A percentile compares a stretch with the other conserved stretches of the same genome.
These are phyloP conservation scores for Pangasius mekongensis DNA, from an alignment of 2,797 vertebrate genomes.

Conservation along the genomic window DNA sequence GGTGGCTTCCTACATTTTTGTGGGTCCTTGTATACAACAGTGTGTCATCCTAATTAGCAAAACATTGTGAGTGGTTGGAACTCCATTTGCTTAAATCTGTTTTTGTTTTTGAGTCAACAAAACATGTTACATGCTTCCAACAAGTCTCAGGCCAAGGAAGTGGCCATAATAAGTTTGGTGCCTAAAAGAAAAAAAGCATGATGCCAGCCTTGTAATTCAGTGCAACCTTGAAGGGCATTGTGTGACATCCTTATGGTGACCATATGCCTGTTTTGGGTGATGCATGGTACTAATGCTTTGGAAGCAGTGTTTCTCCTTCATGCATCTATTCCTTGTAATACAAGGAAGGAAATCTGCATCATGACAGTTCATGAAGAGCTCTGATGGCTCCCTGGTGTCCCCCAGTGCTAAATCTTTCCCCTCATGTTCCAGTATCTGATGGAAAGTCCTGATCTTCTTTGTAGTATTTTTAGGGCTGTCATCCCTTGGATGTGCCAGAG, in stretches of 20 bases:
- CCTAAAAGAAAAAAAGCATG: neutral
- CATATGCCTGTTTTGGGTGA: neutral
- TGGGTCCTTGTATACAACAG: neutral
- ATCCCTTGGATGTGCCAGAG: constrained; percentile 30
- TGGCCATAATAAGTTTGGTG: neutral
- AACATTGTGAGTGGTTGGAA: neutral
- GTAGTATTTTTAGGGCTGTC: constrained; percentile 70
- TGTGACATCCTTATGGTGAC: neutral
- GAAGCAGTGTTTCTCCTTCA: neutral
- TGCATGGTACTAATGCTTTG: neutral
- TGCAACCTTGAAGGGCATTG: neutral
- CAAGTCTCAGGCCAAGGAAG: neutral
- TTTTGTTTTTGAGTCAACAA: neutral
- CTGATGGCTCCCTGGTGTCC: neutral
- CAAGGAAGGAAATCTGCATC: neutral
- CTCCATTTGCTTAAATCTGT: neutral
- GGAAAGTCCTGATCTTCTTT: constrained; percentile 54
- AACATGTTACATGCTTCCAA: neutral
- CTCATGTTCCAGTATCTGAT: constrained; percentile 6
- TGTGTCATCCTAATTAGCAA: neutral
- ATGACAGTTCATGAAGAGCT: neutral
- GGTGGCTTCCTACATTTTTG: neutral
- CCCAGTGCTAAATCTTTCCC: neutral
- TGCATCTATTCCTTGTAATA: neutral
- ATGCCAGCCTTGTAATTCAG: neutral